Conservation (phyloP, 1,140 invertebrate species). For the Ostrea denselamellosa region DNA sequence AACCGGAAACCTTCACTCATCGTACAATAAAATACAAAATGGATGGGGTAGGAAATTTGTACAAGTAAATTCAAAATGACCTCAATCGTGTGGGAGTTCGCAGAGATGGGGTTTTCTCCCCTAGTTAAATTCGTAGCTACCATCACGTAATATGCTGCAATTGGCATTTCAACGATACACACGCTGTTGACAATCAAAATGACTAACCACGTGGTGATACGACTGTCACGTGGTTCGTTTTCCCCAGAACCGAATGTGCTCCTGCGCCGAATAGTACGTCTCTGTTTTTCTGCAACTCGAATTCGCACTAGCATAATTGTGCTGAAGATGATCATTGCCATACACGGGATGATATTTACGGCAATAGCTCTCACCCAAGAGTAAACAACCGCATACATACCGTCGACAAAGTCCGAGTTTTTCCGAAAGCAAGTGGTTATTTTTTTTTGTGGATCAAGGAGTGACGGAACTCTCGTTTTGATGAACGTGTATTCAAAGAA, state of each 20-base stretch:
- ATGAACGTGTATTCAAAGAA: slow-evolving; percentile 39
- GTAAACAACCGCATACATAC: slow-evolving; percentile 11
- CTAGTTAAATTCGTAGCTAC: slow-evolving; percentile 28
- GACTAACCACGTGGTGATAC: slow-evolving; percentile 44
- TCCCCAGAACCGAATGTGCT: neutral
- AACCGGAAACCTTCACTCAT: slow-evolving; percentile 46
- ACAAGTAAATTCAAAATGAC: slow-evolving; percentile 36
- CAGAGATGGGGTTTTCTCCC: slow-evolving; percentile 18
- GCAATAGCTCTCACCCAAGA: slow-evolving; percentile 35
- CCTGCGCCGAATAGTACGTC: slow-evolving; percentile 6
- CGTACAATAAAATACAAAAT: slow-evolving; percentile 23
- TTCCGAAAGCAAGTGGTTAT: slow-evolving; percentile 24
- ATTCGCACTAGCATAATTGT: slow-evolving; percentile 39
- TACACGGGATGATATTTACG: slow-evolving; percentile 34
- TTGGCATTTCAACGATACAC: slow-evolving; percentile 38
- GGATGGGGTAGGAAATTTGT: slow-evolving; percentile 38
- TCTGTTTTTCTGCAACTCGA: slow-evolving; percentile 35
- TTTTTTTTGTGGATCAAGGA: neutral
- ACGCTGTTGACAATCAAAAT: slow-evolving; percentile 44
- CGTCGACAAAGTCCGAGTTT: slow-evolving; percentile 16
- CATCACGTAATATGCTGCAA: slow-evolving; percentile 38
- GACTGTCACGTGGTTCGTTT: slow-evolving; percentile 45
- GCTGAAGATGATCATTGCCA: slow-evolving; percentile 41
- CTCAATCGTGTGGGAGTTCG: slow-evolving; percentile 14
- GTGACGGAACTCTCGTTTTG: slow-evolving; percentile 1